A percentile compares a stretch with the other conserved stretches of the same genome.
phyloP scores from a whole-genome alignment of 2,113 vertebrate species.

The Halcyon senegalensis region DNA sequence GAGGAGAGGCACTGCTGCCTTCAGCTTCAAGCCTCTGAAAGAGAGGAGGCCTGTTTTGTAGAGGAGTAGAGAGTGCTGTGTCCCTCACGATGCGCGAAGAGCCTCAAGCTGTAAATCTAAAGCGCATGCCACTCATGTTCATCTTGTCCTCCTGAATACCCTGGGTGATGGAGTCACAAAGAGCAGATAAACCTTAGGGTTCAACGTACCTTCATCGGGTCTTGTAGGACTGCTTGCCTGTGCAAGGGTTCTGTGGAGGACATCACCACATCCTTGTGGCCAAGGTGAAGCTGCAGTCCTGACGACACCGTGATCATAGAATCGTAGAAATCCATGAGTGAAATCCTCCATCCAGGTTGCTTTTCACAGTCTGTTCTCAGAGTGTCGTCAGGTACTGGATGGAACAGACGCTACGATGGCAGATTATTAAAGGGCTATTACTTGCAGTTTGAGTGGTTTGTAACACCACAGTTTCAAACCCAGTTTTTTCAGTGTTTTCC shows the following conservation, averaged over 20 bases:
- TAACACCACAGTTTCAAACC: not conserved
- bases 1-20: fast-evolving
- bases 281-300: not conserved
- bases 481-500: not conserved
- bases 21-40: not conserved
- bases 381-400: not conserved
- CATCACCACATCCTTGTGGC: fast-evolving
- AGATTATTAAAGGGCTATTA: not conserved
- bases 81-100: not conserved
- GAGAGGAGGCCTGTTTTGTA: not conserved
- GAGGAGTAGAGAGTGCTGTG: not conserved
- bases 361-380: not conserved
- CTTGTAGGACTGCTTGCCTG: not conserved
- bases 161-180: not conserved
- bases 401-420: not conserved
- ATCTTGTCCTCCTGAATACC: not conserved
- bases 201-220: not conserved
- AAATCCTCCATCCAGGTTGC: not conserved
- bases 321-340: too few relatives aligned
- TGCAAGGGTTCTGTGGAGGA: not conserved
- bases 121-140: fast-evolving
- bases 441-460: not conserved
- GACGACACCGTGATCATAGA: not conserved
- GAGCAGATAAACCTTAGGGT: not conserved
- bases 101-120: not conserved